Evolutionary conservation across 2,888 invertebrate species (phyloP).

Genomic region (Luffia ferchaultella): DNA sequence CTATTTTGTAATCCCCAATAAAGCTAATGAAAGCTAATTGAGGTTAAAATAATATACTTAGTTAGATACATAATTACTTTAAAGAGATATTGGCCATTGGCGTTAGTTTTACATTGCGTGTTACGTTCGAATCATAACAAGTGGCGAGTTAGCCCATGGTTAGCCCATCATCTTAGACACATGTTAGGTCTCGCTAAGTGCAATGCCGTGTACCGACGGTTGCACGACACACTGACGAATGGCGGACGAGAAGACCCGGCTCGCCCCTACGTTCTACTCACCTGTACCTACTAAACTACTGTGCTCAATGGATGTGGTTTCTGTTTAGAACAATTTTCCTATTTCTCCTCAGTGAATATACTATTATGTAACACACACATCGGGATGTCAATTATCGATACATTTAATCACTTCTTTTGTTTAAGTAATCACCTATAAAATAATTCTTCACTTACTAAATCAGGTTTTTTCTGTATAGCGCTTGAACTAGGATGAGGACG

Average conservation of each 20-base stretch:
- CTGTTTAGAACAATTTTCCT: background rate
- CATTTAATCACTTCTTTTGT: conserved; percentile 14
- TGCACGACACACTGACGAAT: conserved; percentile 52
- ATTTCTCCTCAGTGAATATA: background rate
- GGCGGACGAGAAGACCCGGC: conserved; percentile 24
- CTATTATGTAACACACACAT: background rate
- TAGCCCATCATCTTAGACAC: conserved; percentile 40
- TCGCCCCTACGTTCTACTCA: conserved; percentile 19
- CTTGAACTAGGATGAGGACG: too few species aligned
- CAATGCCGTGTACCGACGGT: conserved; percentile 45
- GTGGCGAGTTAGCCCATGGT: conserved; percentile 42
- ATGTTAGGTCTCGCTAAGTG: conserved; percentile 53
- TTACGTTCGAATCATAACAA: conserved; percentile 22
- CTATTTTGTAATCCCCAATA: too few species aligned
- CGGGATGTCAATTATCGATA: conserved; percentile 5
- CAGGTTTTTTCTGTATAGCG: too few species aligned
- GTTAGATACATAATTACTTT: too few species aligned
- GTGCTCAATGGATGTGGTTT: background rate
- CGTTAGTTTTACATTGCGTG: too few species aligned
- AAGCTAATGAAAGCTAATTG: too few species aligned
- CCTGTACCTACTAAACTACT: conserved; percentile 29
- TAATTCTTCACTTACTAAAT: too few species aligned
- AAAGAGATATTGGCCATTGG: too few species aligned
- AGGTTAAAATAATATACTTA: too few species aligned
- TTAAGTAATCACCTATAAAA: too few species aligned